Conservation (phyloP, 2,888 invertebrate species). For the Apodemia hepburni region DNA sequence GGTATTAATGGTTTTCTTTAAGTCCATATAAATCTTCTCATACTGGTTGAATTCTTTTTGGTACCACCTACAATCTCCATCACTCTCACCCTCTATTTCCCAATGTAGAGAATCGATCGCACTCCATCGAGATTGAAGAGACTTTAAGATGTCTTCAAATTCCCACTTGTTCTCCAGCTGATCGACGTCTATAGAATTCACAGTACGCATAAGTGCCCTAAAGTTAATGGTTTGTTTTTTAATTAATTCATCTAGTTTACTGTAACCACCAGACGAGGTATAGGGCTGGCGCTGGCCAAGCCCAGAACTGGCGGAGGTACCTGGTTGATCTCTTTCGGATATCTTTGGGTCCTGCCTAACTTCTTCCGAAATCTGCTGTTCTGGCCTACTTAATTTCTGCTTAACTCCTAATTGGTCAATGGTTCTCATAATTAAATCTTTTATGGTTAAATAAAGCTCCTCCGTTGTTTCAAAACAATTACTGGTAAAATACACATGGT, state of each 20-base stretch:
- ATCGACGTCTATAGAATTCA: slow-evolving; percentile 10
- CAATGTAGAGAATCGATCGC: slow-evolving; percentile 26
- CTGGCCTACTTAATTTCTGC: slow-evolving; percentile 1
- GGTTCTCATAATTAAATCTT: slow-evolving; percentile 4
- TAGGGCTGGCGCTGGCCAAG: too few species aligned
- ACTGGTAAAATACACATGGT: slow-evolving; percentile 18
- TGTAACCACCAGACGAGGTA: slow-evolving; percentile 13
- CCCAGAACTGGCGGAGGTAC: too few species aligned
- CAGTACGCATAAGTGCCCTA: slow-evolving; percentile 21
- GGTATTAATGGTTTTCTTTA: slow-evolving; percentile 22
- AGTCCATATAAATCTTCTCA: slow-evolving; percentile 16
- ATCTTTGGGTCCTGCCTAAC: too few species aligned
- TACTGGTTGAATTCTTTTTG: slow-evolving; percentile 18
- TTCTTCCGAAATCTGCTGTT: background rate
- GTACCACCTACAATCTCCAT: slow-evolving; percentile 18
- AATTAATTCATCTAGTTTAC: slow-evolving; percentile 21
- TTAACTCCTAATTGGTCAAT: background rate
- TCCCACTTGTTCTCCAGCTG: slow-evolving; percentile 21
- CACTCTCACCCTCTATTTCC: slow-evolving; percentile 26
- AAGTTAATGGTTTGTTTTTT: slow-evolving; percentile 25
- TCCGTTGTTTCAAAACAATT: slow-evolving; percentile 15
- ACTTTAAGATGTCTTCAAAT: slow-evolving; percentile 22
- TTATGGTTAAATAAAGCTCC: slow-evolving; percentile 15
- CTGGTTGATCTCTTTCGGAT: too few species aligned
- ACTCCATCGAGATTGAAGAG: slow-evolving; percentile 24